Evolutionary conservation across 2,113 vertebrate species (phyloP), one percentile per base, ranked within the genome.

Genomic region (Vimba vimba): DNA sequence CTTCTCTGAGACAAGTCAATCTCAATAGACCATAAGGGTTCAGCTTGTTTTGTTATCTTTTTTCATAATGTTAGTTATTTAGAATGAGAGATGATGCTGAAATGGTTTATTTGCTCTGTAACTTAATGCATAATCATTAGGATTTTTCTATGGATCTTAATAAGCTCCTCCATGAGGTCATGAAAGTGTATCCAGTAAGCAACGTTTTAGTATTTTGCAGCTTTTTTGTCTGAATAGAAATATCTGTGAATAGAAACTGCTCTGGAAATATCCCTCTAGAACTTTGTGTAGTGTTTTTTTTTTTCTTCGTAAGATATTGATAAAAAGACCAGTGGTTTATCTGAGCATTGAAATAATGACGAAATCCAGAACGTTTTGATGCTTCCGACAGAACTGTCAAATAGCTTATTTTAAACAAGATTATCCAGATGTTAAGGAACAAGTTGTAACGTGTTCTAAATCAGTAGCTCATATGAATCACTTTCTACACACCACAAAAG

Each of bases 351-450:
- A 86, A 87, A 68, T 25, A 83, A 87, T 60, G 45, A 79, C 87
- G 85, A 90, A 75, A 62, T 25, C 47, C 87, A 91, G 88, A 87
- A 85, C 62, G 78, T 81, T 87, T 85, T 82, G 86, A 86, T 83
- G 71, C 55, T 86, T 93, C 89, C 59, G 82, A 86, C 92, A 90
- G 86, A 89, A 86, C 80, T 89, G 92, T 92, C 91, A 94, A 92
- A 94, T 91, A 92, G 85, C 43, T 86, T 83, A 8, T 88, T 84
- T 87, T 64, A n/a, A 17, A 43, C 77, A 90, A 91, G 91, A 87
- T 66, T 91, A 88, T 92, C 92, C 94, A 94, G 94, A 94, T 91
- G 88, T 87, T 86, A 39, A 23, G 21, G 50, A 83, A 74, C 82
- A 36, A 13, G 45, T 79, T 88, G n/a, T 0, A 39, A 55, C 82